Evolutionary conservation across 2,113 vertebrate genomes (phyloP), one percentile per base, ranked within the genome.

Genomic region (Myodes glareolus): DNA sequence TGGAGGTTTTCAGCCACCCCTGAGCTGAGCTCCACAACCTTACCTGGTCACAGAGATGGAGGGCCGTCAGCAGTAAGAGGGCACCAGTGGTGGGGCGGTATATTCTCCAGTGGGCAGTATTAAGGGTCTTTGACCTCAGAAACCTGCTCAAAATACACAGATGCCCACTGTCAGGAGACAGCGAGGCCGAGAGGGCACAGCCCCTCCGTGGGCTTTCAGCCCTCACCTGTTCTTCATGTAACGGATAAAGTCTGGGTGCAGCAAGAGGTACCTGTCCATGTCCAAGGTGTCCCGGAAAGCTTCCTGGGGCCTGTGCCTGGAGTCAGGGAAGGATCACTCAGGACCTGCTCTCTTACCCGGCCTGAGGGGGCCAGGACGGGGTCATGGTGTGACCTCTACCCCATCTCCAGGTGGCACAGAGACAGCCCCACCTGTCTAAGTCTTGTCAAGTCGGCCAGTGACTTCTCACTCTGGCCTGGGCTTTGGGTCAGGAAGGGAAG

Each of bases 211-310:
- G 2, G 23, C 47, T 14, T 33, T 4, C 45, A 0, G 0, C 14
- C 67, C 97, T 98, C 88, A 99, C 99, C 99, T 99, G 99, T 99
- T 99, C 90, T 99, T 99, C 52, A 99, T 90, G n/a, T 99, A 99
- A 97, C 99, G 98, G 88, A 99, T 96, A 90, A 99, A 99, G 97
- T 99, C 99, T 13, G 99, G 99, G 94, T 99, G 99, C 92, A 98
- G 94, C 89, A 99, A 95, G 31, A 99, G 98, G 94, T 99, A 99
- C 19, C 52, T 98, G 61, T 98, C 98, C 97, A 99, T 67, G 0
- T 77, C 97, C 94, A 99, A 98, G 90, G 95, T 92, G 0, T 98
- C 82, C 9, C 23, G 36, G 0, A 99, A 99, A 36, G 94, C 98
- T 0, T 97, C 96, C 92, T 94, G 97, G 27, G 99, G 99, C 17